Percentiles rank a stretch among this genome's conserved stretches.
Evolutionary conservation across 1,140 invertebrate genomes (phyloP).

Genomic region (Capitella teleta): DNA sequence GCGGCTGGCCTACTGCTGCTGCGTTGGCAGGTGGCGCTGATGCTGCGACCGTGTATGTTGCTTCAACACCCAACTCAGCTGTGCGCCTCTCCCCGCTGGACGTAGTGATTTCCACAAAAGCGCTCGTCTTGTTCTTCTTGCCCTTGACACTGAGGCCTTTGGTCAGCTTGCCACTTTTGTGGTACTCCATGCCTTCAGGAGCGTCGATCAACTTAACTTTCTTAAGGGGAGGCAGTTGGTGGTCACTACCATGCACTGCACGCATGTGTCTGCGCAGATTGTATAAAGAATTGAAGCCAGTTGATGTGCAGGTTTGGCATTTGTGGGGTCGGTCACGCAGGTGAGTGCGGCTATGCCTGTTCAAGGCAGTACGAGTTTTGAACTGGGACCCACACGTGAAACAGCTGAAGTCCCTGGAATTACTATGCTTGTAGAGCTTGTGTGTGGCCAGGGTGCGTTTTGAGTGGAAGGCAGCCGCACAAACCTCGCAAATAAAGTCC

Average conservation of each 20-base stretch:
- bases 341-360: slow-evolving; percentile 28
- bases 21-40: no score
- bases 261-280: slow-evolving; percentile 37
- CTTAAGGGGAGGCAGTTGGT: slow-evolving; percentile 19
- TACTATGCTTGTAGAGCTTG: slow-evolving; percentile 30
- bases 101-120: no score
- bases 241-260: slow-evolving; percentile 24
- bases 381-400: slow-evolving; percentile 30
- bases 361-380: slow-evolving; percentile 29
- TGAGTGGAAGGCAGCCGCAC: slow-evolving; percentile 37
- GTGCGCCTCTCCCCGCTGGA: no score
- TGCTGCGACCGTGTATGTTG: no score
- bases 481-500: slow-evolving; percentile 39
- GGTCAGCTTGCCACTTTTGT: no score
- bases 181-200: neutral
- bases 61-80: no score
- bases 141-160: no score
- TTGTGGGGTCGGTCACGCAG: slow-evolving; percentile 22
- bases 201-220: slow-evolving; percentile 20
- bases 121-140: no score
- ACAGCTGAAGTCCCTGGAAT: slow-evolving; percentile 28
- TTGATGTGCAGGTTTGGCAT: slow-evolving; percentile 28
- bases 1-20: no score
- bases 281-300: slow-evolving; percentile 30
- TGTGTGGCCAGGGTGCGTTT: slow-evolving; percentile 30